Evolutionary conservation across 2,888 invertebrate genomes (phyloP), one percentile per base, ranked within the genome.

Genomic region (Lamellibrachia columna): DNA sequence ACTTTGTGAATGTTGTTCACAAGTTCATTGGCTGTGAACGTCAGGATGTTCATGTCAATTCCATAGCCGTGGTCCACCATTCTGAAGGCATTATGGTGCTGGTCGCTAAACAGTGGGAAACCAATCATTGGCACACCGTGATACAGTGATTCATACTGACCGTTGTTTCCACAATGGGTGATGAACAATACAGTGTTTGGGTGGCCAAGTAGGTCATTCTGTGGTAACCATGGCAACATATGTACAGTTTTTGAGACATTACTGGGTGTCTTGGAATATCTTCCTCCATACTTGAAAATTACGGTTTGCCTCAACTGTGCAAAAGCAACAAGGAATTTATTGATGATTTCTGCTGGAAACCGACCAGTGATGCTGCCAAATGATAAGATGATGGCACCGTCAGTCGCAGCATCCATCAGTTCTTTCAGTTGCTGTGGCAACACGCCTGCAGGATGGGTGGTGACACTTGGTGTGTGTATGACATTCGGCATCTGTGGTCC

Each of bases 331-430:
- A 94, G 75, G n/a, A 95, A 90, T 55, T 91, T 93, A 53, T 91
- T 58, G 1, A 52, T 53, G 52, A 93, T 92, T n/a, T 93, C 28
- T 3, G 58, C 8, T 7, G 95, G 95, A 0, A 94, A 3, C 8
- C 92, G 28, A 8, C 90, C 53, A 1, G 93, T 93, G 52, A 93
- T 15, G 52, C 94, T 93, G 11, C 95, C 95, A 92, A 95, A 95
- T 2, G 95, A 94, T 52, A 94, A 94, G 7, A 95, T 28, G 8
- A 95, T 93, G 8, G 94, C 94, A 3, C 95, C 95, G 11, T 94
- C 28, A 52, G 90, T 93, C 0, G 94, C 93, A 2, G 91, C 92
- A 58, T 94, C 92, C 92, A 94, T 93, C 90, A 95, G 94, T 1
- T 91, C 40, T 58, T 93, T 90, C 22, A 94, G 91, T 9, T 94